Evolutionary conservation across 2,113 vertebrate genomes (phyloP).

Genomic region (Aphyosemion australe): DNA sequence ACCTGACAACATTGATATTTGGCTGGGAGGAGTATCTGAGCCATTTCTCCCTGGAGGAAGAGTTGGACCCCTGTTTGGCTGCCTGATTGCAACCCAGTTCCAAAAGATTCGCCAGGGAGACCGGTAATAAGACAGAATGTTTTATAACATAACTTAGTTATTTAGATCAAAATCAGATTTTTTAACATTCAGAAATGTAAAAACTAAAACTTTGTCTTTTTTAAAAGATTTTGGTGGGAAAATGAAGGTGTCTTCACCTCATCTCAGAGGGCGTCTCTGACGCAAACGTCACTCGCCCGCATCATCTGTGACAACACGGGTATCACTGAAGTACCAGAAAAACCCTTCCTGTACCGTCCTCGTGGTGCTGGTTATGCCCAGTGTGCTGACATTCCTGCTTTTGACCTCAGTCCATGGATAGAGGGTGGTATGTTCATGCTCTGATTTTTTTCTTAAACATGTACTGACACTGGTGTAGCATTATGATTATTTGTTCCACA

Average conservation of each 20-base stretch:
- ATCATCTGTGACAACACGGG: constrained; percentile 82
- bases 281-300: constrained; percentile 57
- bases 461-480: background rate
- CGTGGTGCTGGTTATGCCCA: constrained; percentile 43
- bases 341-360: constrained; percentile 62
- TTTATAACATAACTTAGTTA: background rate
- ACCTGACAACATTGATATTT: constrained; percentile 75
- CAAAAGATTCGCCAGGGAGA: constrained; percentile 67
- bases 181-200: background rate
- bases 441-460: background rate
- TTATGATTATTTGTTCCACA: no score
- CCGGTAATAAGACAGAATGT: constrained; percentile 32
- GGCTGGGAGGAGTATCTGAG: constrained; percentile 75
- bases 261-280: constrained; percentile 57
- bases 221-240: constrained; percentile 81
- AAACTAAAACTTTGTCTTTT: background rate
- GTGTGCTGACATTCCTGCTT: constrained; percentile 50
- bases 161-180: background rate
- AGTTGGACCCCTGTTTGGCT: constrained; percentile 81
- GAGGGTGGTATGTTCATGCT: constrained; percentile 53
- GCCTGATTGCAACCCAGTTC: constrained; percentile 73
- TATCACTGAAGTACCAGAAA: constrained; percentile 65
- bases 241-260: constrained; percentile 70
- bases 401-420: constrained; percentile 75
- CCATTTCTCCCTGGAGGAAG: constrained; percentile 73